Conservation (phyloP, 2,797 vertebrate species). For the Tokudaia muenninki region DNA sequence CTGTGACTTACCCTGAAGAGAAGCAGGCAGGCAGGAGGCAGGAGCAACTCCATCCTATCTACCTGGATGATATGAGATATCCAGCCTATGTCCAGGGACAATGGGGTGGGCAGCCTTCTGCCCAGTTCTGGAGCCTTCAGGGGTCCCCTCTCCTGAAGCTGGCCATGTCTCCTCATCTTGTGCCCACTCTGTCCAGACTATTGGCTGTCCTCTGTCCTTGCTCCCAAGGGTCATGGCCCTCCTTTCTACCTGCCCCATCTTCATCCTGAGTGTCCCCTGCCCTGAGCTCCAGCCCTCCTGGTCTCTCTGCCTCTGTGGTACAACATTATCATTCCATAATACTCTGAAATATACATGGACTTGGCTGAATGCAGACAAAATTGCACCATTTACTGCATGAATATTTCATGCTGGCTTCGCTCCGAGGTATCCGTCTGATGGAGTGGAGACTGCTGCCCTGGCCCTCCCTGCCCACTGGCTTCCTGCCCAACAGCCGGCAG, state of each 20-base stretch:
- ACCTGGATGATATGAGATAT: rapidly evolving
- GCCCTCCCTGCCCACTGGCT: constrained; percentile 58
- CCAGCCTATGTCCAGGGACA: background rate
- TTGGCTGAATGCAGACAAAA: constrained; percentile 93
- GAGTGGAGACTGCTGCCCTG: constrained; percentile 78
- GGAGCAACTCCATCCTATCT: background rate
- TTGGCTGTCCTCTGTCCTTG: background rate
- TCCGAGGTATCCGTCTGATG: constrained; percentile 86
- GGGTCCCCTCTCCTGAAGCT: background rate
- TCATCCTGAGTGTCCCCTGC: background rate
- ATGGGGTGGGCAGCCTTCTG: background rate
- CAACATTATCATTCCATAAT: constrained; percentile 90
- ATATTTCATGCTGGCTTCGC: constrained; percentile 94
- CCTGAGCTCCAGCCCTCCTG: constrained; percentile 43
- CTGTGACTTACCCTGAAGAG: background rate
- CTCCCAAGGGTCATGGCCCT: background rate
- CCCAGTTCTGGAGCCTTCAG: background rate
- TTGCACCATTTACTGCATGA: constrained; percentile 97
- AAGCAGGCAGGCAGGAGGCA: background rate
- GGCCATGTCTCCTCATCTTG: rapidly evolving
- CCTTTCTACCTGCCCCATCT: background rate
- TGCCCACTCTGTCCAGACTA: background rate
- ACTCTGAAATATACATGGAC: constrained; percentile 96
- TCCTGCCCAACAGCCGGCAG: background rate
- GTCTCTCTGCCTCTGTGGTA: constrained; percentile 80